These are phyloP conservation scores for Aplodontia rufa DNA, from an alignment of 2,113 vertebrate species.

Conservation along the genomic window DNA sequence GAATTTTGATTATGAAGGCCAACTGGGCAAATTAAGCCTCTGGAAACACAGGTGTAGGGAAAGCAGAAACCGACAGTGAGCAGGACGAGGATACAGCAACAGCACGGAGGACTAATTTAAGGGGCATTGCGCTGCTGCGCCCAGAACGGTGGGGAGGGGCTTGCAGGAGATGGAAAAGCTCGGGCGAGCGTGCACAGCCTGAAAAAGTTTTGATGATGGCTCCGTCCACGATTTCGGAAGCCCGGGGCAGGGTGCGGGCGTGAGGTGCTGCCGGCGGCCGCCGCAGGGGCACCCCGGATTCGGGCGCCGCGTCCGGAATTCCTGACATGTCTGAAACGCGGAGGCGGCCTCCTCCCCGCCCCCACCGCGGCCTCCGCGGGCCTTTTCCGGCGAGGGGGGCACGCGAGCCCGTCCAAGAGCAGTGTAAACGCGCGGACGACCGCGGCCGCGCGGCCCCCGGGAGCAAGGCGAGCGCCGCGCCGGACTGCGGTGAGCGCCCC, in stretches of 20 bases:
- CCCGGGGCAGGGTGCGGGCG: background rate
- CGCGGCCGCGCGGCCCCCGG: background rate
- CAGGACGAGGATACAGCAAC: background rate
- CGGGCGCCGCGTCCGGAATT: conserved; percentile 42
- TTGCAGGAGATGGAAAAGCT: background rate
- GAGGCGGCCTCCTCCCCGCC: conserved; percentile 49
- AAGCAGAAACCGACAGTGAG: background rate
- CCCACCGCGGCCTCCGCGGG: conserved; percentile 53
- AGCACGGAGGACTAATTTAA: background rate
- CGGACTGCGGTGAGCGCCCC: background rate
- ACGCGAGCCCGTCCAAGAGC: background rate
- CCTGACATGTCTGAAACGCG: conserved; percentile 56
- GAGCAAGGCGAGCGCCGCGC: rapidly evolving
- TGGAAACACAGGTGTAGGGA: background rate
- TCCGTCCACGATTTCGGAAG: background rate
- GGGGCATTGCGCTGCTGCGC: background rate
- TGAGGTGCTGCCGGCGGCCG: background rate
- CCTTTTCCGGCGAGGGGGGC: conserved; percentile 43
- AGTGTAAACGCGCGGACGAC: background rate
- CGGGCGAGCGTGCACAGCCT: conserved; percentile 28
- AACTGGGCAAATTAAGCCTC: background rate
- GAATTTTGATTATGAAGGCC: background rate
- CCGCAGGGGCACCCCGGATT: conserved; percentile 35
- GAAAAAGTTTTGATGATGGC: conserved; percentile 42
- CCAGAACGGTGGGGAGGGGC: background rate